phyloP scores from a whole-genome alignment of 2,113 vertebrate genomes.

The Passer domesticus region DNA sequence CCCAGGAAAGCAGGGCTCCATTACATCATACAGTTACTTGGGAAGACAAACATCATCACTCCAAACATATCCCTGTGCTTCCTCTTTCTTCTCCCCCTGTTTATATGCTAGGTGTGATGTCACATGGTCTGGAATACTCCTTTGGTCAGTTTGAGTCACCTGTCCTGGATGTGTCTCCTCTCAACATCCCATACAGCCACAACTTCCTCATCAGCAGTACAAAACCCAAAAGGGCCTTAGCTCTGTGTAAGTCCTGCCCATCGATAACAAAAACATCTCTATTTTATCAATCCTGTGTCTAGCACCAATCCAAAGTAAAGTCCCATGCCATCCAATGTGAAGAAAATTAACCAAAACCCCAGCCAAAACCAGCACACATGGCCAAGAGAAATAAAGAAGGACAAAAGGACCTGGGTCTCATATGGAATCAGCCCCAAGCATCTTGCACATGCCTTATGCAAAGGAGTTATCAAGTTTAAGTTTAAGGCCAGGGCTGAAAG shows the following conservation, averaged over 20 bases:
- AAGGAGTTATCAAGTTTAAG: background rate
- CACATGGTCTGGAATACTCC: background rate
- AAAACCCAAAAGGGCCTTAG: background rate
- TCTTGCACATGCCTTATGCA: background rate
- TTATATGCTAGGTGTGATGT: background rate
- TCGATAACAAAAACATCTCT: background rate
- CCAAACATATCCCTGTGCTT: background rate
- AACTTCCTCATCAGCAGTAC: rapidly evolving
- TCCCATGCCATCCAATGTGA: background rate
- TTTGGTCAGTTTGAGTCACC: background rate
- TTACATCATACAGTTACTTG: background rate
- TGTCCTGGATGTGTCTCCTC: background rate
- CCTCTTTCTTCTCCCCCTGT: background rate
- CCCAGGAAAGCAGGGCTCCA: background rate
- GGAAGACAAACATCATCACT: background rate
- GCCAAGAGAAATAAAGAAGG: background rate
- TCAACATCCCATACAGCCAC: background rate
- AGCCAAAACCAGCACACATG: background rate
- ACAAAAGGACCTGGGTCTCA: background rate
- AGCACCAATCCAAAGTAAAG: rapidly evolving
- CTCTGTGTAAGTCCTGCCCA: background rate
- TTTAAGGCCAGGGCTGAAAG: background rate
- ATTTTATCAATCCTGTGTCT: background rate
- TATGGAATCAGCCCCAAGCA: background rate
- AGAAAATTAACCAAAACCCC: background rate